phyloP scores from a whole-genome alignment of 2,113 vertebrate genomes.

The Sphyrna mokarran region DNA sequence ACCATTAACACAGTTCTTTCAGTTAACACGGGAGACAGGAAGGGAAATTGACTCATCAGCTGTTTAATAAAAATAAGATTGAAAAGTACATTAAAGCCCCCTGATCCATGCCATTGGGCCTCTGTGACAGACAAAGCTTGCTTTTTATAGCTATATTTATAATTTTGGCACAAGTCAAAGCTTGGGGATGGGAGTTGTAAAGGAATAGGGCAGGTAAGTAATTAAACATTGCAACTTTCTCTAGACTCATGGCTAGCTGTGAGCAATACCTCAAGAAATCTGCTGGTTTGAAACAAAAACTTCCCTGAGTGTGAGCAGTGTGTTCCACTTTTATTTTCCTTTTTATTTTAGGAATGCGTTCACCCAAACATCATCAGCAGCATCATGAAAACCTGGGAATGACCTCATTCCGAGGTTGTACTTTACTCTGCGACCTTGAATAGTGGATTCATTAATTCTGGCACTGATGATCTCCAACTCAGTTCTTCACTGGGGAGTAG shows the following conservation, averaged over 20 bases:
- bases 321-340: not conserved
- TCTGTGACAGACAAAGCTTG: not conserved
- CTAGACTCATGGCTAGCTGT: not conserved
- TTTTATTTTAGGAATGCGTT: not conserved
- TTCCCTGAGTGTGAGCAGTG: not conserved
- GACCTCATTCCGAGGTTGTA: not conserved
- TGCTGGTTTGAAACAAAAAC: not conserved
- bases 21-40: not conserved
- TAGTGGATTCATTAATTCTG: constrained; percentile 10
- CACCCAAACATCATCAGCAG: not conserved
- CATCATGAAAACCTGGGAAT: not conserved
- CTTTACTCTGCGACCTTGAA: not conserved
- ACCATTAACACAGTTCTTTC: not conserved
- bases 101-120: not conserved
- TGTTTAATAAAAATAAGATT: not conserved
- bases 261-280: not conserved
- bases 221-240: not conserved
- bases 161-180: not conserved
- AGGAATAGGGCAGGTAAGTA: not conserved
- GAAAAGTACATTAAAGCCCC: not conserved
- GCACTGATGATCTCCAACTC: not conserved
- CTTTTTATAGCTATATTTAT: not conserved
- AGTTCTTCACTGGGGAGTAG: constrained; percentile 21
- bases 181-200: not conserved
- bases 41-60: not conserved